Conservation (phyloP, 2,797 vertebrate genomes). For the Pangasius krempfi region DNA sequence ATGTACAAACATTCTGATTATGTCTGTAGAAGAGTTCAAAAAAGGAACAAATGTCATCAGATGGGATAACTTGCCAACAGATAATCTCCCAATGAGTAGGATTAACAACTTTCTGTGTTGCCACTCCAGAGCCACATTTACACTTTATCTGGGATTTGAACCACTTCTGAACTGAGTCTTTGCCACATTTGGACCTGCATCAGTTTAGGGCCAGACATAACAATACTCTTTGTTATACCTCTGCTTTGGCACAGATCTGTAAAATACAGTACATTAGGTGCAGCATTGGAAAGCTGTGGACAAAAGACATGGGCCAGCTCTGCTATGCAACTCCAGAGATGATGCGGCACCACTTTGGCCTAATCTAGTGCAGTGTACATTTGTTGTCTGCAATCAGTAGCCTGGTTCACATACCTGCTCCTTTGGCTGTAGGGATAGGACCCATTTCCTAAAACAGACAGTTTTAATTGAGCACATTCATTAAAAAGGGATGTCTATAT, state of each 20-base stretch:
- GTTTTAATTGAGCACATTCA: neutral
- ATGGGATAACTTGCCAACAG: neutral
- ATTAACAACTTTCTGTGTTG: neutral
- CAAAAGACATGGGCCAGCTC: neutral
- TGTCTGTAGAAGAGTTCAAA: neutral
- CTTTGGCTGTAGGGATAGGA: neutral
- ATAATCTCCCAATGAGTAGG: neutral
- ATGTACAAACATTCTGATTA: neutral
- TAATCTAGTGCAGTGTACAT: neutral
- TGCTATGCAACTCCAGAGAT: neutral
- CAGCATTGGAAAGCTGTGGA: too few relatives aligned
- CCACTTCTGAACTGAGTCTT: neutral
- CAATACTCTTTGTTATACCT: neutral
- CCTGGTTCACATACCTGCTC: constrained; percentile 11
- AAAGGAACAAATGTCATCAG: neutral
- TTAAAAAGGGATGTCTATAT: neutral
- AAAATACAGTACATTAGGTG: neutral
- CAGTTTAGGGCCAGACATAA: neutral
- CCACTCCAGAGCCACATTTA: neutral
- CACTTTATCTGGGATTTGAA: neutral
- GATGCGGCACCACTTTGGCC: neutral
- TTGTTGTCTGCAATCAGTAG: neutral
- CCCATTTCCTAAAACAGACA: constrained; percentile 24
- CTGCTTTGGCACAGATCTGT: neutral
- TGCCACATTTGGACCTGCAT: neutral